Evolutionary conservation across 2,888 invertebrate species (phyloP).

Genomic region (Anthrax anthrax): DNA sequence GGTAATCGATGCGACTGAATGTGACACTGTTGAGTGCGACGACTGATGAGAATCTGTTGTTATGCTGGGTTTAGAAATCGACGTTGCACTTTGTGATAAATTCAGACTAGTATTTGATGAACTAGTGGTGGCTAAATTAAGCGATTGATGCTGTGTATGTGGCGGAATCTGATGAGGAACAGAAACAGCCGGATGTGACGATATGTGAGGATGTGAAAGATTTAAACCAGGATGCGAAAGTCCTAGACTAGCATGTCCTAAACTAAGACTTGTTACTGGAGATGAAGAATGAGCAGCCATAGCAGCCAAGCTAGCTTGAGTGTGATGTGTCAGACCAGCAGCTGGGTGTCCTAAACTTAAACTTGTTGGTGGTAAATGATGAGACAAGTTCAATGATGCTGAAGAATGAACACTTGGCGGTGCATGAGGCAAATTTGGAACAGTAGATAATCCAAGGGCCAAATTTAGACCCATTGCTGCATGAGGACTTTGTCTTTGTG

Average conservation of each 20-base stretch:
- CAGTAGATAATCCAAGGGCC: slow-evolving; percentile 23
- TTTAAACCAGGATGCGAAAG: slow-evolving; percentile 30
- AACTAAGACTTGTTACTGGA: slow-evolving; percentile 16
- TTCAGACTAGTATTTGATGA: slow-evolving; percentile 5
- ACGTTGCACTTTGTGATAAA: slow-evolving; percentile 6
- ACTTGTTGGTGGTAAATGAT: slow-evolving; percentile 26
- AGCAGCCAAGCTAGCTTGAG: slow-evolving; percentile 27
- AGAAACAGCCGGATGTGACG: slow-evolving; percentile 17
- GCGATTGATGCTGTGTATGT: slow-evolving; percentile 19
- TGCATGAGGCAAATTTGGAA: slow-evolving; percentile 23
- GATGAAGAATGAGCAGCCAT: slow-evolving; percentile 10
- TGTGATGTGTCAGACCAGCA: slow-evolving; percentile 25
- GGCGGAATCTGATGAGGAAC: slow-evolving; percentile 27
- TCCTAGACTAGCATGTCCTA: slow-evolving; percentile 27
- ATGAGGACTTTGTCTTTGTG: slow-evolving; percentile 31
- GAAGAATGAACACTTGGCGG: slow-evolving; percentile 14
- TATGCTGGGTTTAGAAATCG: slow-evolving; percentile 3
- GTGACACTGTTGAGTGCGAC: slow-evolving; percentile 3
- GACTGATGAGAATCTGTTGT: slow-evolving; percentile 3
- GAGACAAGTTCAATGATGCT: slow-evolving; percentile 21
- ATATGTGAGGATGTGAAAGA: slow-evolving; percentile 17
- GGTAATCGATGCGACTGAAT: not conserved
- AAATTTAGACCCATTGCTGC: slow-evolving; percentile 27
- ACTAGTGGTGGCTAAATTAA: slow-evolving; percentile 10
- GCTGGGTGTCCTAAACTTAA: slow-evolving; percentile 23